A percentile compares a stretch with the other conserved stretches of the same genome.
These are phyloP conservation scores for Tholera decimalis DNA, from an alignment of 2,888 invertebrate genomes.

Conservation along the genomic window DNA sequence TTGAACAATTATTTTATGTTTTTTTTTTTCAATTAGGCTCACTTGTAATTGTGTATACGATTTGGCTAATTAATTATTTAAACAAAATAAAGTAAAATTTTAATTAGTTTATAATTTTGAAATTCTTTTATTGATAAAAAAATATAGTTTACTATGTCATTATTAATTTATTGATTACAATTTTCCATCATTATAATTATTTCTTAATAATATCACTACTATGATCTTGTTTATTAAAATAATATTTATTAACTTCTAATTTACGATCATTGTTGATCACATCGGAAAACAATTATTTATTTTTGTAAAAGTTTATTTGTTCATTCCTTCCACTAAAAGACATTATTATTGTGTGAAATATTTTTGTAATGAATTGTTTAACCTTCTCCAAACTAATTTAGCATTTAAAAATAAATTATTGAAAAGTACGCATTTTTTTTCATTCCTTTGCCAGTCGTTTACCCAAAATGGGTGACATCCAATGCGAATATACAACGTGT, in stretches of 20 bases:
- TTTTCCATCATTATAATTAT: slow-evolving; percentile 7
- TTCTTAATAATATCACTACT: slow-evolving; percentile 6
- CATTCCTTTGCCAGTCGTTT: too few species aligned
- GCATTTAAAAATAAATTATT: slow-evolving; percentile 60
- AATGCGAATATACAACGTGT: too few species aligned
- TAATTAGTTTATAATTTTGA: neutral
- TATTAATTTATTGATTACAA: neutral
- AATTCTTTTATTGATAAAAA: neutral
- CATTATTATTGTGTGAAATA: slow-evolving; percentile 75
- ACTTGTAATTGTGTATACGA: slow-evolving; percentile 34
- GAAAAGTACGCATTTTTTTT: neutral
- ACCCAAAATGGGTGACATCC: too few species aligned
- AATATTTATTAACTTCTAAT: slow-evolving; percentile 11
- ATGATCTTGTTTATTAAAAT: slow-evolving; percentile 1
- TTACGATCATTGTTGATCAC: slow-evolving; percentile 20
- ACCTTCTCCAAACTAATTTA: slow-evolving; percentile 63
- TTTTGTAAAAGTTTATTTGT: slow-evolving; percentile 71
- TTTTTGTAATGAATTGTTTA: slow-evolving; percentile 69
- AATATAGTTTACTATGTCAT: neutral
- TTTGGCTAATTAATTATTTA: slow-evolving; percentile 17
- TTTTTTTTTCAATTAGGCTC: neutral
- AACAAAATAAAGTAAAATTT: neutral
- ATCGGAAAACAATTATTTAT: slow-evolving; percentile 45
- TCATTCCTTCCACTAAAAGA: slow-evolving; percentile 88
- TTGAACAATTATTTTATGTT: neutral